Evolutionary conservation across 1,140 invertebrate species (phyloP).

Genomic region (Cardiocondyla obscurior): DNA sequence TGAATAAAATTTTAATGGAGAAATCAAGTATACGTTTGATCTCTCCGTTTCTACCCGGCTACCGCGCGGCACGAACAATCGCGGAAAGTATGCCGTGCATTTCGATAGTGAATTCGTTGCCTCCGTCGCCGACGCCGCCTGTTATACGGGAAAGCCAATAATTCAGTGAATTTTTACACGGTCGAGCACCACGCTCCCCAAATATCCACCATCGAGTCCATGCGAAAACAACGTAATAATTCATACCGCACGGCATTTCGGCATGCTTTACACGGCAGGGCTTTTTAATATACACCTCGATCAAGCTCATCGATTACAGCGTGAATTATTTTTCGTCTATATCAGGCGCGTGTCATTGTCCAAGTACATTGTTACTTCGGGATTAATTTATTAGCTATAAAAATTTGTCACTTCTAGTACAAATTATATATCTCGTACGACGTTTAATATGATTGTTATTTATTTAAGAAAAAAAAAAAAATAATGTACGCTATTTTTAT

Average conservation of each 20-base stretch:
- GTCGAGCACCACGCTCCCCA: conserved; percentile 30
- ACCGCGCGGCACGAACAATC: conserved; percentile 56
- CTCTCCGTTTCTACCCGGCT: conserved; percentile 45
- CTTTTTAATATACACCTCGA: conserved; percentile 52
- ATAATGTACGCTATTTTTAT: background rate
- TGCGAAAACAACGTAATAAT: conserved; percentile 53
- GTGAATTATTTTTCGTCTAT: conserved; percentile 25
- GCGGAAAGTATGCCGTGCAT: conserved; percentile 58
- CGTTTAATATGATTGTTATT: background rate
- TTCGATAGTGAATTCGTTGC: conserved; percentile 53
- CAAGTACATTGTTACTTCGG: background rate
- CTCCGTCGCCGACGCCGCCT: background rate
- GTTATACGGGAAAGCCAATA: conserved; percentile 52
- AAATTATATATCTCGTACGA: background rate
- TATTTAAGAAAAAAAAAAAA: background rate
- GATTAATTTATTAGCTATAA: background rate
- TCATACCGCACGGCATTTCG: conserved; percentile 32
- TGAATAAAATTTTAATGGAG: conserved; percentile 66
- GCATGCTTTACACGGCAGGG: conserved; percentile 28
- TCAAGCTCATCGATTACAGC: conserved; percentile 46
- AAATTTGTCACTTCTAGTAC: background rate
- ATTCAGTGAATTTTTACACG: conserved; percentile 66
- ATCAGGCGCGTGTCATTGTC: background rate
- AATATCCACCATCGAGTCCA: conserved; percentile 54
- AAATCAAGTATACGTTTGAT: conserved; percentile 65